Evolutionary conservation across 1,140 invertebrate species (phyloP), one percentile per base, ranked within the genome.

Genomic region (Danaus melanippus): DNA sequence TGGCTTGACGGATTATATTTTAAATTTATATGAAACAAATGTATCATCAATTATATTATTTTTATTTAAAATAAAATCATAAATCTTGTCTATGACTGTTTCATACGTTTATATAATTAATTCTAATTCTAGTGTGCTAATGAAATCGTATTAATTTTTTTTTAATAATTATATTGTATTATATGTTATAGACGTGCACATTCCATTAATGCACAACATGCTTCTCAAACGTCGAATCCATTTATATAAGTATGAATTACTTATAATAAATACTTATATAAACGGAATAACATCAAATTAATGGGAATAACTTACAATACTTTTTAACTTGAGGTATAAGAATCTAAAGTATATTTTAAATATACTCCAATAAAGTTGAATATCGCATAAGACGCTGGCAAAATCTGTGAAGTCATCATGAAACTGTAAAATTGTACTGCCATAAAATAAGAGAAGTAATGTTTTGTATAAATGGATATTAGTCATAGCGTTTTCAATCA

Each of bases 111-210:
- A 61, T 69, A 76, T 67, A 75, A 77, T 82, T 83, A 83, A 80
- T 83, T 76, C 60, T 79, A 83, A 82, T 65, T 73, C 60, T 84
- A 86, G 80, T 77, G 83, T 86, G 83, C 79, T 86, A 86, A 84
- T 85, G 72, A 80, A 82, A 71, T 82, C 67, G 72, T 82, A 85
- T 83, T 84, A 85, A 82, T 82, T 84, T 60, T 84, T 60, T 75
- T 79, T 78, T 71, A 57, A 76, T 78, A 73, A 68, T 71, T 71
- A 73, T 74, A 72, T 68, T 86, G 74, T 86, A 86, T 76, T 81
- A 84, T 86, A 81, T 76, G 74, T 74, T 76, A 72, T 73, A 79
- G 64, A 68, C 58, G 61, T 79, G 68, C 68, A 84, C 74, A 84
- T 84, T 84, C 79, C 79, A 79, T 84, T 81, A 64, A 81, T 75